These are phyloP conservation scores for Scopus umbretta DNA, from an alignment of 2,113 vertebrate genomes.

Conservation along the genomic window DNA sequence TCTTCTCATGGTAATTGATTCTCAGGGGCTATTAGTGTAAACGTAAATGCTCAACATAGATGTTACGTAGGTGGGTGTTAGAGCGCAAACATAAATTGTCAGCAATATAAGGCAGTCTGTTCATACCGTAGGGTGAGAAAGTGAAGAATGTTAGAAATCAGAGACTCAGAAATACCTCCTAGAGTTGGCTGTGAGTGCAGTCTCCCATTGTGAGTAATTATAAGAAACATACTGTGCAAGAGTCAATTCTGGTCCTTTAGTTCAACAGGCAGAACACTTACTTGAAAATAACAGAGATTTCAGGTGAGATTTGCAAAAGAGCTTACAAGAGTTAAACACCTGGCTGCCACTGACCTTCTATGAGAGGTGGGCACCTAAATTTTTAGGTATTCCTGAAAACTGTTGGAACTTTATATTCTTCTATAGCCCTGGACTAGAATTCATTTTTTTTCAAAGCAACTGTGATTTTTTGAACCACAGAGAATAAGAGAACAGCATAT, in stretches of 20 bases:
- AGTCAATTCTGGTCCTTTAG: not conserved
- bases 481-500: not conserved
- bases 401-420: not conserved
- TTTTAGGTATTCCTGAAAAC: not conserved
- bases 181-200: not conserved
- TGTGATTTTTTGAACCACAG: not conserved
- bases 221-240: not conserved
- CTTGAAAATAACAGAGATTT: not conserved
- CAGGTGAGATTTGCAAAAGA: not conserved
- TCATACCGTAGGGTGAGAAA: slow-evolving; percentile 12
- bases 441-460: not conserved
- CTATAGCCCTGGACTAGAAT: not conserved
- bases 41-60: slow-evolving; percentile 53
- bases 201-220: slow-evolving; percentile 47
- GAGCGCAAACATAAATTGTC: slow-evolving; percentile 31
- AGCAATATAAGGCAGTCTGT: slow-evolving; percentile 21
- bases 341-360: not conserved
- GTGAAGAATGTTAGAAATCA: not conserved
- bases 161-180: not conserved
- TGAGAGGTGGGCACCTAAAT: not conserved
- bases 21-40: slow-evolving; percentile 58
- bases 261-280: slow-evolving; percentile 17
- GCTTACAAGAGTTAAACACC: not conserved
- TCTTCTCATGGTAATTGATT: slow-evolving; percentile 49
- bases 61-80: slow-evolving; percentile 46